These are phyloP conservation scores for Andrena cerasifolii DNA, from an alignment of 1,140 invertebrate species.

Conservation along the genomic window DNA sequence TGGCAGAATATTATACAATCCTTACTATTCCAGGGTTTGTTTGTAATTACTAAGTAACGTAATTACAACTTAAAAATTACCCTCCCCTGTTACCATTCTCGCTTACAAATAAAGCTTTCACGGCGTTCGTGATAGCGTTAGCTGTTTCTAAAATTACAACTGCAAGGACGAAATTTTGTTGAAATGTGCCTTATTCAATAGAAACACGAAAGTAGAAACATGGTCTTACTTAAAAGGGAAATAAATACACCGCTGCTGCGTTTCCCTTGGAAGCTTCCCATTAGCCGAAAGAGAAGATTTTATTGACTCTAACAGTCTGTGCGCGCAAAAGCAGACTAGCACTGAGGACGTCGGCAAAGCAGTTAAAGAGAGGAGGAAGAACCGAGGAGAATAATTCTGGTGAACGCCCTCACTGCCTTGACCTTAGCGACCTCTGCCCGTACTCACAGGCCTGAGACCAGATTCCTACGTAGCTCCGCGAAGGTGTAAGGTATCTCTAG, in stretches of 20 bases:
- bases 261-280: constrained; percentile 27
- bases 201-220: not conserved
- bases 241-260: constrained; percentile 12
- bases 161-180: not conserved
- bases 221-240: not conserved
- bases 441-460: constrained; percentile 61
- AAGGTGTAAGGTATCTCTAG: constrained; percentile 24
- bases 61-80: no score
- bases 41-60: no score
- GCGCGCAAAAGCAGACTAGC: constrained; percentile 21
- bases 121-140: no score
- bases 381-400: constrained; percentile 72
- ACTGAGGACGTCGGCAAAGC: constrained; percentile 38
- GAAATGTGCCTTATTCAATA: not conserved
- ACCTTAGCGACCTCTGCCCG: constrained; percentile 68
- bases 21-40: no score
- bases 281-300: constrained; percentile 51
- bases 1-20: no score
- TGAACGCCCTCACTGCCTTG: constrained; percentile 73
- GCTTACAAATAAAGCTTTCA: no score
- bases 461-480: constrained; percentile 60
- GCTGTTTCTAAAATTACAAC: not conserved
- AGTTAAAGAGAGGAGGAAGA: constrained; percentile 57
- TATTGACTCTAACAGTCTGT: constrained; percentile 54
- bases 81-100: no score